Base-by-base conservation (phyloP, 1,140 invertebrate genomes). In the Eciton burchellii region DNA sequence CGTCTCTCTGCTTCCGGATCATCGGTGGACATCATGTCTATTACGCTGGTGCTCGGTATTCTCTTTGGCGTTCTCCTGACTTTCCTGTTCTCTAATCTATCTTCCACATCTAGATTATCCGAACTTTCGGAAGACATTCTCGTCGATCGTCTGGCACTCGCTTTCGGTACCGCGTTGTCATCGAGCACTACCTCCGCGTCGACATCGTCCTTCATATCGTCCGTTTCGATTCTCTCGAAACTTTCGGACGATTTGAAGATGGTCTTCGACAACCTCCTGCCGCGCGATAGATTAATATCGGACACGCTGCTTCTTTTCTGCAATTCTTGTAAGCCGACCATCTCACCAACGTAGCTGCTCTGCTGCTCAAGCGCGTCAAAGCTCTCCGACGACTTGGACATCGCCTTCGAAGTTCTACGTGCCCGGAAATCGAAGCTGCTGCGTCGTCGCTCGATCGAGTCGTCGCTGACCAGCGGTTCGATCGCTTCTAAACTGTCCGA, bases 331-430 rank as follows among this genome's bases (percentile, higher is more conserved):
- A 35, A 6, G 2, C 74, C 35, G 63, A 68, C n/a, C 1, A 83
- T 89, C 1, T 79, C 60, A 0, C 5, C 49, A 0, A 9, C 45
- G 45, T 62, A 65, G 29, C 68, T 21, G 29, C 24, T 79, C n/a
- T 77, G 74, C n/a, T 77, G 74, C 19, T 92, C 91, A 0, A 90
- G 77, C 2, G 86, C 6, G 0, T 93, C 92, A 66, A 94, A 94
- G 63, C 84, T 94, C 49, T 94, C 93, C 16, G 92, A 91, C 0
- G 93, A 94, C 49, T 93, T 94, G 0, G 93, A 94, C 29, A 93
- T 93, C 6, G 89, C 65, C 57, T 91, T 93, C 0, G 88, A 82
- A 59, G 71, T 26, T 57, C 82, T 81, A 1, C 89, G 84, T 0
- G 79, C 84, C 16, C 91, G 71, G 1, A 92, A 86, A 19, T 93